phyloP scores from a whole-genome alignment of 2,797 vertebrate species.

The Chelonia mydas region DNA sequence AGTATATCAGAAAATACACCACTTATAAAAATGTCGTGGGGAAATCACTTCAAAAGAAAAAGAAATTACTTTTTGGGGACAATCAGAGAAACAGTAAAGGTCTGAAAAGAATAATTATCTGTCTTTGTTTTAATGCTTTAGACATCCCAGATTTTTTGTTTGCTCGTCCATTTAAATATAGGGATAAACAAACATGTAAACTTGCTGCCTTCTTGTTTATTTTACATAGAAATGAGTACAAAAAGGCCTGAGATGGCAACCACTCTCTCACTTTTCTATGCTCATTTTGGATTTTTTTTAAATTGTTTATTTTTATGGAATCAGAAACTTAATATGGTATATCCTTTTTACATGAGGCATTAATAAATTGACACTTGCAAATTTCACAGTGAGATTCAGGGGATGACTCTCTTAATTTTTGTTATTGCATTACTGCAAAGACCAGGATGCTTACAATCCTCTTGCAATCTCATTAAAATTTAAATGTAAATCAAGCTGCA shows the following conservation, averaged over 20 bases:
- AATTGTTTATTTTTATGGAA: neutral
- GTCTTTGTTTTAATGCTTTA: neutral
- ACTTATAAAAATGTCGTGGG: neutral
- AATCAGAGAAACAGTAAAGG: neutral
- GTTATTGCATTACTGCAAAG: too few relatives aligned
- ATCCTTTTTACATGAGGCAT: fast-evolving
- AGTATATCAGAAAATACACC: constrained; percentile 34
- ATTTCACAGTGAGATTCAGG: too few relatives aligned
- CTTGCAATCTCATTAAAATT: too few relatives aligned
- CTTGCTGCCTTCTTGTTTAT: neutral
- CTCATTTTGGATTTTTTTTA: neutral
- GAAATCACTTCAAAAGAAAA: neutral
- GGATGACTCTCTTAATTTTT: too few relatives aligned
- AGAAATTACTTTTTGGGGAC: neutral
- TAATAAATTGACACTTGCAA: too few relatives aligned
- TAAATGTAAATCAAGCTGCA: too few relatives aligned
- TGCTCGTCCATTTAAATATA: neutral
- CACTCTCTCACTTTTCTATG: neutral
- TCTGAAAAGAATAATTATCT: neutral
- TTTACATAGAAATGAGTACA: neutral
- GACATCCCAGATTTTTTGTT: neutral
- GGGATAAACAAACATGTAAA: neutral
- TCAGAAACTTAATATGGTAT: neutral
- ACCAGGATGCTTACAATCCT: too few relatives aligned
- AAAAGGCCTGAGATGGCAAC: neutral